Evolutionary conservation across 2,888 invertebrate species (phyloP).

Genomic region (Gymnoscelis rufifasciata): DNA sequence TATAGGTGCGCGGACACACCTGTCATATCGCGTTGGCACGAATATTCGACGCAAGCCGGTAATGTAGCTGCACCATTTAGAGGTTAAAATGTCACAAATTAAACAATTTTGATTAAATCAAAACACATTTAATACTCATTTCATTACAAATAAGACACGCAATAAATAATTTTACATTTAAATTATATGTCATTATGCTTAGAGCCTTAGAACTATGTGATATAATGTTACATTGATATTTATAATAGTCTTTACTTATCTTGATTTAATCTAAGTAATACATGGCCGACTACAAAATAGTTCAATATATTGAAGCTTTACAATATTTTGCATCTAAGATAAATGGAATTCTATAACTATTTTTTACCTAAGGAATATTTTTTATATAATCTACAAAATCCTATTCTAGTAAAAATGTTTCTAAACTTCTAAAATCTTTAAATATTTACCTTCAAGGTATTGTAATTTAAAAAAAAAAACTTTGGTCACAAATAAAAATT

Average conservation of each 20-base stretch:
- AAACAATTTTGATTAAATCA: slow-evolving; percentile 27
- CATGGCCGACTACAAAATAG: slow-evolving; percentile 6
- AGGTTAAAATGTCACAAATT: no score
- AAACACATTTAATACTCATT: slow-evolving; percentile 49
- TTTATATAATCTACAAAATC: slow-evolving; percentile 17
- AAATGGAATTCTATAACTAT: slow-evolving; percentile 1
- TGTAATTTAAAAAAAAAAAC: no score
- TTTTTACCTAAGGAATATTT: slow-evolving; percentile 5
- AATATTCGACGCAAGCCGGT: no score
- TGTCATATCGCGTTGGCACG: no score
- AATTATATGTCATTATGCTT: slow-evolving; percentile 21
- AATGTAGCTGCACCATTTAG: no score
- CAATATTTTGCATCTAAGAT: slow-evolving; percentile 1
- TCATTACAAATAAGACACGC: slow-evolving; percentile 48
- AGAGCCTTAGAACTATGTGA: slow-evolving; percentile 20
- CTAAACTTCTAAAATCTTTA: not conserved
- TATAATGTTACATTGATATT: slow-evolving; percentile 18
- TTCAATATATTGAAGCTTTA: slow-evolving; percentile 2
- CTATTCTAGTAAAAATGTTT: slow-evolving; percentile 6
- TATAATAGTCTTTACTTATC: slow-evolving; percentile 28
- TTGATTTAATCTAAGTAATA: slow-evolving; percentile 19
- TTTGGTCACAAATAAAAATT: not conserved
- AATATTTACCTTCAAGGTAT: not conserved
- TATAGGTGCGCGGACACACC: no score
- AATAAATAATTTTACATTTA: slow-evolving; percentile 35